Percentiles rank a stretch among this genome's conserved stretches.
Evolutionary conservation across 2,113 vertebrate genomes (phyloP).

Genomic region (Otus sunia): DNA sequence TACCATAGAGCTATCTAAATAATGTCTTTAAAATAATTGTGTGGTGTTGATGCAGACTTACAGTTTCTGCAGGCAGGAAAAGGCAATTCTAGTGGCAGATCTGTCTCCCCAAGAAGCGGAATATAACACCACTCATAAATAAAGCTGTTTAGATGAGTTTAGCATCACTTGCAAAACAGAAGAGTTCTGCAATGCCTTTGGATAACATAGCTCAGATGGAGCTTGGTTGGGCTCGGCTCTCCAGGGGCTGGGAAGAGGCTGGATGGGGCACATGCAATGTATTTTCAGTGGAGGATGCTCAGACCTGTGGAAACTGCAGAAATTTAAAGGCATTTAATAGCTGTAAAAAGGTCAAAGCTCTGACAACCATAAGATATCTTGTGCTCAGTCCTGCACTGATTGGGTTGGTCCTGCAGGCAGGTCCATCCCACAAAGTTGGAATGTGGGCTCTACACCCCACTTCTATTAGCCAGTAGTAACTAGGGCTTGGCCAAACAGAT

Average conservation of each 20-base stretch:
- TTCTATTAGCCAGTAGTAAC: neutral
- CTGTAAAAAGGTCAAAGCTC: neutral
- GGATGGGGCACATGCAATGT: fast-evolving
- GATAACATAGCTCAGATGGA: neutral
- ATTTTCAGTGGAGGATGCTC: neutral
- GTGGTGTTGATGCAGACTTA: neutral
- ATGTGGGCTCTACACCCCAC: neutral
- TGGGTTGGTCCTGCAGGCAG: neutral
- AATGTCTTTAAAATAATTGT: conserved; percentile 31
- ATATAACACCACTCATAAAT: neutral
- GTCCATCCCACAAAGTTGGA: neutral
- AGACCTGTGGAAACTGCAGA: neutral
- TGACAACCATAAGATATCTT: fast-evolving
- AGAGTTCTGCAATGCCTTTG: neutral
- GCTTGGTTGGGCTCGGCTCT: neutral
- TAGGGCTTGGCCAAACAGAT: neutral
- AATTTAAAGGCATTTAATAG: neutral
- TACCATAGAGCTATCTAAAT: neutral
- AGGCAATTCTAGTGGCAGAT: conserved; percentile 8
- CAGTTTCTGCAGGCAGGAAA: conserved; percentile 18
- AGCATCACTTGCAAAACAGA: neutral
- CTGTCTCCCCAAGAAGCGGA: neutral
- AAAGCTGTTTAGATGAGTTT: conserved; percentile 16
- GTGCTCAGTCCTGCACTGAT: neutral
- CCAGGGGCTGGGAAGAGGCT: neutral